These are phyloP conservation scores for Momotus momota DNA, from an alignment of 2,797 vertebrate species.

Conservation along the genomic window DNA sequence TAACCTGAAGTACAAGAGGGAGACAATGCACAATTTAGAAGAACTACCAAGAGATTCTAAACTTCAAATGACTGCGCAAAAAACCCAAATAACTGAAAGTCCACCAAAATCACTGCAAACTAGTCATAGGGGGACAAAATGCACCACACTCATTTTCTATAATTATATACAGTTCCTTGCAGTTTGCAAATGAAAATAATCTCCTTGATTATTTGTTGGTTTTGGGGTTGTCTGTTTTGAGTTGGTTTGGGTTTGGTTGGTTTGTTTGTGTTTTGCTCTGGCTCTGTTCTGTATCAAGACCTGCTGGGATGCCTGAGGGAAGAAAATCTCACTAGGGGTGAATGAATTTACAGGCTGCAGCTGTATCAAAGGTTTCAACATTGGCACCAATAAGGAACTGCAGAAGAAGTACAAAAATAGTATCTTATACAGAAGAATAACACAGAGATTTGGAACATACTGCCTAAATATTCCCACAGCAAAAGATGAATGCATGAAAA, in stretches of 20 bases:
- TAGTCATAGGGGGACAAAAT: no score
- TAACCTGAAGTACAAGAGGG: no score
- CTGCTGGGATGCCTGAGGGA: neutral
- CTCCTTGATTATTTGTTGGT: neutral
- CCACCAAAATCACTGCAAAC: no score
- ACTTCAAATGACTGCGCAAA: no score
- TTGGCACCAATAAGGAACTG: neutral
- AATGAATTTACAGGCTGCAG: neutral
- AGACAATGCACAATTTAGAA: no score
- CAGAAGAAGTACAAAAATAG: neutral
- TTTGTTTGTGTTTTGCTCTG: neutral
- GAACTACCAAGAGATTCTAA: no score
- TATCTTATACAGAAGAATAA: neutral
- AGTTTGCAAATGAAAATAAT: neutral
- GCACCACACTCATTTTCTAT: neutral
- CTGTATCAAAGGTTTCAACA: neutral
- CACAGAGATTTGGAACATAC: neutral
- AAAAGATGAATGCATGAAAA: neutral
- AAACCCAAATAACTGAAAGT: no score
- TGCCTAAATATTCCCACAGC: neutral
- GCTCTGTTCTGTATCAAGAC: neutral
- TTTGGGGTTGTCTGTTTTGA: neutral
- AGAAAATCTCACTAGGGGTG: neutral
- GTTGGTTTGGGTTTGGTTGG: no score
- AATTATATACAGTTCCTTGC: neutral